Evolutionary conservation across 2,797 vertebrate species (phyloP).

Genomic region (Ibycter americanus): DNA sequence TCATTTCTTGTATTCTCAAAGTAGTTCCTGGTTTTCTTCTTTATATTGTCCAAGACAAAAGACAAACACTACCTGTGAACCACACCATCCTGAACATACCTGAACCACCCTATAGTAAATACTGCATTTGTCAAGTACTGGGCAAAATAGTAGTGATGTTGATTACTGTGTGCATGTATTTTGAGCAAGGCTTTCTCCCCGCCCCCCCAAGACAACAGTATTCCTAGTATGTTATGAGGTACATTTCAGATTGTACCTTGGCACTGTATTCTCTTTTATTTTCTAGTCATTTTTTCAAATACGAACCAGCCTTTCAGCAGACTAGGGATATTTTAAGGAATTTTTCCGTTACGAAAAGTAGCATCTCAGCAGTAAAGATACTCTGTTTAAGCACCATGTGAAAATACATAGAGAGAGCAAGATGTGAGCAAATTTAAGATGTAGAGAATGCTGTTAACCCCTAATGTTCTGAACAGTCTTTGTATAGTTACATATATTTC

Average conservation of each 20-base stretch:
- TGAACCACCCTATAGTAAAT: not conserved
- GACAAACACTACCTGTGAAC: not conserved
- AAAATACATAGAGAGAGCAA: not conserved
- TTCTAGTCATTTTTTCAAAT: not conserved
- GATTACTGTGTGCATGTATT: not conserved
- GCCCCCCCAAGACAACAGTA: not conserved
- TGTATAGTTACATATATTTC: not conserved
- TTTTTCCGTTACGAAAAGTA: conserved; percentile 1
- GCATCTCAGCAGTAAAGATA: not conserved
- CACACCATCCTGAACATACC: not conserved
- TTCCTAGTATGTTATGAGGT: not conserved
- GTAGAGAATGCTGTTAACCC: not conserved
- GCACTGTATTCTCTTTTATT: not conserved
- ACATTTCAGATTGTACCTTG: not conserved
- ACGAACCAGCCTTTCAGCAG: not conserved
- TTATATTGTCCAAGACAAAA: not conserved
- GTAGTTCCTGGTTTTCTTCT: not conserved
- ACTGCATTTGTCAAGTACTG: not conserved
- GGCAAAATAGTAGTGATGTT: not conserved
- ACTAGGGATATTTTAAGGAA: conserved; percentile 15
- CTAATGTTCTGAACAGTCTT: not conserved
- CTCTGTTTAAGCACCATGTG: not conserved
- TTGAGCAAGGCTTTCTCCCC: not conserved
- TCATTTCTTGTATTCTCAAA: not conserved
- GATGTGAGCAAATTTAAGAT: not conserved